Evolutionary conservation across 2,797 vertebrate species (phyloP).

Genomic region (Sebastes hopkinsi): DNA sequence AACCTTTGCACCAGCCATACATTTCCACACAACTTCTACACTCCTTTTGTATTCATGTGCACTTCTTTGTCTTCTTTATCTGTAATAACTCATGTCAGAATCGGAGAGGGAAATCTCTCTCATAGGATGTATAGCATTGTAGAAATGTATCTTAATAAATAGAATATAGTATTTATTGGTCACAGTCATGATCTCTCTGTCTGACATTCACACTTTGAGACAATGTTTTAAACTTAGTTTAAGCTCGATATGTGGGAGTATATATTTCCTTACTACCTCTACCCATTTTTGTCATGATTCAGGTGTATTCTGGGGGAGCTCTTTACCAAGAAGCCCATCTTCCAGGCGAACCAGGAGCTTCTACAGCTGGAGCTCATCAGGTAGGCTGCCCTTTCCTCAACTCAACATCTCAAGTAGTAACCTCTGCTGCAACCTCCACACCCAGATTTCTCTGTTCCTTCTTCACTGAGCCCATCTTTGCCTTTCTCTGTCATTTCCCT

Average conservation of each 20-base stretch:
- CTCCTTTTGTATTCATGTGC: neutral
- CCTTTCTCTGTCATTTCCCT: neutral
- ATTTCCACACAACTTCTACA: neutral
- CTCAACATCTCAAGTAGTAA: neutral
- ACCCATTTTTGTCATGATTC: slow-evolving; percentile 8
- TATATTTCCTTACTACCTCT: neutral
- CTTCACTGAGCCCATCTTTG: neutral
- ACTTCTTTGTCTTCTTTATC: neutral
- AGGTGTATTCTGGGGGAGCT: slow-evolving; percentile 98
- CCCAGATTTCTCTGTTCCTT: neutral
- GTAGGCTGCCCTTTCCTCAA: slow-evolving; percentile 68
- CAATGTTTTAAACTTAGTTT: neutral
- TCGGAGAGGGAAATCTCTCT: neutral
- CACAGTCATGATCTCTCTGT: neutral
- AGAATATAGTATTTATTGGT: neutral
- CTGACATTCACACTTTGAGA: neutral
- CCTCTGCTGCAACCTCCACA: neutral
- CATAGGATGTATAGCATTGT: neutral
- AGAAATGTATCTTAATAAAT: neutral
- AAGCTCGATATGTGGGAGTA: neutral
- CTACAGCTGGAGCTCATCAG: slow-evolving; percentile 98
- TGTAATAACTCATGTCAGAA: neutral
- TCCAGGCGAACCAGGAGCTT: slow-evolving; percentile 98
- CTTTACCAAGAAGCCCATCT: slow-evolving; percentile 98
- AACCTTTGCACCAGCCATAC: neutral